These are phyloP conservation scores for Macropus fuliginosus DNA, from an alignment of 2,797 vertebrate genomes.

Conservation along the genomic window DNA sequence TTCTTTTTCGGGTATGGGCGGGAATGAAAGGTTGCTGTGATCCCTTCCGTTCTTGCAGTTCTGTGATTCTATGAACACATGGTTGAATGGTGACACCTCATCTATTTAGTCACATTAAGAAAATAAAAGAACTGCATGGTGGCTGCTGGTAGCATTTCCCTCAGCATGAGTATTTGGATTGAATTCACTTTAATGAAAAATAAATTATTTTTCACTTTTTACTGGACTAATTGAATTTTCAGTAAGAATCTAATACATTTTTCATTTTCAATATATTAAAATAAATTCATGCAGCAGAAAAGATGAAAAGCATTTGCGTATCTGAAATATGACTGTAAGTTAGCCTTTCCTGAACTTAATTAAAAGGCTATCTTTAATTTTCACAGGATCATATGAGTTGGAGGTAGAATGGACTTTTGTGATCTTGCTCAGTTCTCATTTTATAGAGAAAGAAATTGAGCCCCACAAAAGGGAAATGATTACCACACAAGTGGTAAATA, in stretches of 20 bases:
- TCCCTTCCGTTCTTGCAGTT: neutral
- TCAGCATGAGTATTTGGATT: constrained; percentile 77
- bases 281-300: constrained; percentile 80
- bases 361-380: constrained; percentile 85
- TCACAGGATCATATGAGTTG: constrained; percentile 19
- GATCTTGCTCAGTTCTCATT: neutral
- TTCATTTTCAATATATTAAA: constrained; percentile 85
- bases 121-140: constrained; percentile 74
- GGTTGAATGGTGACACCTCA: constrained; percentile 67
- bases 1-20: neutral
- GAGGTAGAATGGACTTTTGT: neutral
- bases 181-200: constrained; percentile 85
- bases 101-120: constrained; percentile 68
- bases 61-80: constrained; percentile 43
- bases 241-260: constrained; percentile 82
- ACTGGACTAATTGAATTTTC: constrained; percentile 88
- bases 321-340: constrained; percentile 85
- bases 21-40: neutral
- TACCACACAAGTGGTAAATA: neutral
- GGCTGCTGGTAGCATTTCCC: constrained; percentile 59
- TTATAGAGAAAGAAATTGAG: neutral
- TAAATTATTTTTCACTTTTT: constrained; percentile 86
- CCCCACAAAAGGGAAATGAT: neutral
- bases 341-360: constrained; percentile 86
- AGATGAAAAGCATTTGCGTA: constrained; percentile 82